Conservation (phyloP, 2,888 invertebrate genomes). For the Allolobophora icterica region DNA sequence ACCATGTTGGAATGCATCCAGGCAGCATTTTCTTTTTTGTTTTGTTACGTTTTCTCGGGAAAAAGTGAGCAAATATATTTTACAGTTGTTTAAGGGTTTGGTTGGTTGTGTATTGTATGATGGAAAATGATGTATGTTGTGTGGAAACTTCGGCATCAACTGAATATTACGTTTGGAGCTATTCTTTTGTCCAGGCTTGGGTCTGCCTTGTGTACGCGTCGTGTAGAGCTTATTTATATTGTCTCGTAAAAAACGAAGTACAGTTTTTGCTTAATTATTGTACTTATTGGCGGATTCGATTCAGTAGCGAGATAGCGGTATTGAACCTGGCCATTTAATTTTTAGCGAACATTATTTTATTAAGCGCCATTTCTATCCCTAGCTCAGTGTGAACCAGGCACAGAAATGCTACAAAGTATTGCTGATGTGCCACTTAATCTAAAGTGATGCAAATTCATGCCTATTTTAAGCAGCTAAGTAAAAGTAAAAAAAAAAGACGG, state of each 20-base stretch:
- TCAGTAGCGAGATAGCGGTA: background rate
- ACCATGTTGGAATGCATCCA: background rate
- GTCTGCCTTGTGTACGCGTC: background rate
- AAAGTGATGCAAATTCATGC: no score
- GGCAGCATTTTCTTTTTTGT: background rate
- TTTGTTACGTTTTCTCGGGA: background rate
- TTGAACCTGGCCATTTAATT: background rate
- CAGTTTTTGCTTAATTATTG: background rate
- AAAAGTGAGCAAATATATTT: background rate
- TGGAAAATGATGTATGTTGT: conserved; percentile 1
- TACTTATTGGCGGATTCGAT: background rate
- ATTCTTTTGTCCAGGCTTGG: background rate
- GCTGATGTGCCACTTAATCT: no score
- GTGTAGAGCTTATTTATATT: background rate
- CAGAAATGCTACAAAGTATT: background rate
- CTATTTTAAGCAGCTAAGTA: no score
- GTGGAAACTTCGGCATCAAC: background rate
- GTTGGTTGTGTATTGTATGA: background rate
- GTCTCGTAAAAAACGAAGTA: background rate
- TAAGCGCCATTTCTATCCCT: background rate
- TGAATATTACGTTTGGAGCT: background rate
- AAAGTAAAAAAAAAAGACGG: no score
- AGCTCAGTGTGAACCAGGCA: background rate
- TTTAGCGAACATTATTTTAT: background rate
- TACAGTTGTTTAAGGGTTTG: background rate